Evolutionary conservation across 2,888 invertebrate genomes (phyloP), one percentile per base, ranked within the genome.

Genomic region (Chloroclystis v-ata): DNA sequence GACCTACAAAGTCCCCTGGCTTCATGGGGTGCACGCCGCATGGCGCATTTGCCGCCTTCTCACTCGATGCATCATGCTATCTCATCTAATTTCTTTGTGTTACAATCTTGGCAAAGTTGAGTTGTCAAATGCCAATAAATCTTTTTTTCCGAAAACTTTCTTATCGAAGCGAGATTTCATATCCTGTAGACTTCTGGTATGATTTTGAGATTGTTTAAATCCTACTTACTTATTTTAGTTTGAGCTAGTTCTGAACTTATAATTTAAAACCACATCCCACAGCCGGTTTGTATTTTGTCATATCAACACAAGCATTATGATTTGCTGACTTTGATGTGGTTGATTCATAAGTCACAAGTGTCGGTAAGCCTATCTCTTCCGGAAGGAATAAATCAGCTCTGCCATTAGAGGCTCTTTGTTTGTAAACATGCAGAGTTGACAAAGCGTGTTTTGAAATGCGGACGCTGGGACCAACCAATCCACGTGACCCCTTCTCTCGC

Each of bases 1-100:
- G 84, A 85, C 83, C 85, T 73, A 75, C 60, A 63, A 53, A 75
- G 76, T 78, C 82, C 82, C 78, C 72, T 78, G 72, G 69, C 75
- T 69, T 69, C 73, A 80, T 79, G 78, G 82, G 82, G 82, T 83
- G 82, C 79, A 75, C 67, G 67, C 66, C 63, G 66, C 61, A 64
- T 63, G 65, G 63, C 60, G 69, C 68, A 65, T 65, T 66, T 65
- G 52, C 55, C 60, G 59, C 71, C 65, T 60, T 80, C 77, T 76
- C 79, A 59, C 73, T 76, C 71, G 47, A 52, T 56, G 58, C 59
- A 67, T 72, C 67, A 60, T 61, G 63, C 71, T 56, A 63, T 75
- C 69, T 72, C 72, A 62, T 61, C 61, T 60, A 59, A 61, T 59
- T 67, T 69, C 71, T 77, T 73, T 75, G 69, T 73, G 60, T 60